Evolutionary conservation across 2,113 vertebrate species (phyloP).

Genomic region (Amblyornis subalaris): DNA sequence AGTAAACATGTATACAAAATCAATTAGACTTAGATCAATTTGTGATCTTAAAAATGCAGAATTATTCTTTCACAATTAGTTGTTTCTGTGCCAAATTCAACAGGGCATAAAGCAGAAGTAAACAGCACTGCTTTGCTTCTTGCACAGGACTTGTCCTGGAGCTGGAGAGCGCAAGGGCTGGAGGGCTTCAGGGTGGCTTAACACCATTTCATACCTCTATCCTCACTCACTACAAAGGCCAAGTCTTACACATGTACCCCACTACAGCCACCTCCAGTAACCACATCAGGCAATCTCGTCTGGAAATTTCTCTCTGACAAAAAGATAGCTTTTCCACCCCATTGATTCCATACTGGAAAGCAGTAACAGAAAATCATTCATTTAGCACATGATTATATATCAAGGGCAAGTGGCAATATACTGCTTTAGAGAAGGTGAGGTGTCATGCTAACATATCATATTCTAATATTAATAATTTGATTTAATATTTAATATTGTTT

Average conservation of each 20-base stretch:
- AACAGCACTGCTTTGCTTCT: background rate
- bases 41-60: background rate
- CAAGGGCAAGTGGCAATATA: background rate
- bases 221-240: background rate
- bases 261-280: background rate
- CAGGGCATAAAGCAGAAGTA: background rate
- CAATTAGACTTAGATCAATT: background rate
- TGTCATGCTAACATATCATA: background rate
- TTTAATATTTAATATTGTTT: conserved; percentile 36
- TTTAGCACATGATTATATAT: background rate
- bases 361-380: background rate
- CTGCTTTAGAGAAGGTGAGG: conserved; percentile 6
- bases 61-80: background rate
- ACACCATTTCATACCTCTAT: background rate
- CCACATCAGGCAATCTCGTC: background rate
- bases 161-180: background rate
- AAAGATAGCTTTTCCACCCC: background rate
- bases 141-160: background rate
- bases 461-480: background rate
- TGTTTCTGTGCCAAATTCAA: background rate
- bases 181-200: background rate
- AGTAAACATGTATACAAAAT: background rate
- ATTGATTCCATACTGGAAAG: background rate
- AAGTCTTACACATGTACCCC: background rate
- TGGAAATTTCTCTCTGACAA: background rate